Percentiles rank a stretch among this genome's conserved stretches.
Conservation (phyloP, 2,797 vertebrate genomes). For the Anomalospiza imberbis region DNA sequence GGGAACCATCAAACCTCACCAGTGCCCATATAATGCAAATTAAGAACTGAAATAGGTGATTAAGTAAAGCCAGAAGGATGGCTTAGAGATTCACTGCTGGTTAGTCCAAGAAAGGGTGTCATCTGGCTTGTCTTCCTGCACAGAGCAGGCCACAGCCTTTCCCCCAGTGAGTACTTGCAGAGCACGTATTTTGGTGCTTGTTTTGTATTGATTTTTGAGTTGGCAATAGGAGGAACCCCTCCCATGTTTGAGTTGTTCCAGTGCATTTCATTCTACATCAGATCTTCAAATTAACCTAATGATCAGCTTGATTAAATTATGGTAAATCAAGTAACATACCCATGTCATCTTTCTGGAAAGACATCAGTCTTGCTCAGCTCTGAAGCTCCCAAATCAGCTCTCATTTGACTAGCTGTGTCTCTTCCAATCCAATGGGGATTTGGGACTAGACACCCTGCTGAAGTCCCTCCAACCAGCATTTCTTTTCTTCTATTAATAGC, state of each 20-base stretch:
- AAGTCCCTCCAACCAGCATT: conserved; percentile 4
- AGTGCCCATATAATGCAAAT: not conserved
- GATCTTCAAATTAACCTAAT: conserved; percentile 41
- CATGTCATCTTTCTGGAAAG: conserved; percentile 39
- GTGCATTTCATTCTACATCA: not conserved
- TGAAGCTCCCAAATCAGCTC: conserved; percentile 24
- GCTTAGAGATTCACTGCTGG: not conserved
- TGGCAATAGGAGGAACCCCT: conserved; percentile 33
- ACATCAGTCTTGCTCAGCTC: not conserved
- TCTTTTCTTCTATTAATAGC: not conserved
- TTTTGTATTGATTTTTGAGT: not conserved
- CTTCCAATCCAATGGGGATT: conserved; percentile 10
- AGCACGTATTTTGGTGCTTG: not conserved
- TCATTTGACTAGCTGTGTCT: not conserved
- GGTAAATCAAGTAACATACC: conserved; percentile 33
- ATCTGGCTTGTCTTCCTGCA: conserved; percentile 31
- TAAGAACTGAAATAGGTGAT: not conserved
- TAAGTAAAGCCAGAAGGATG: not conserved
- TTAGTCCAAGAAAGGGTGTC: not conserved
- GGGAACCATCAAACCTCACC: not conserved
- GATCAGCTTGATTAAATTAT: conserved; percentile 48
- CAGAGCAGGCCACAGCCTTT: conserved; percentile 3
- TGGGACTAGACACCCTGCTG: not conserved
- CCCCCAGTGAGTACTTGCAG: not conserved
- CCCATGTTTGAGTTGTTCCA: conserved; percentile 14